Conservation (phyloP, 2,888 invertebrate genomes). For the Scaptomyza reducta region DNA sequence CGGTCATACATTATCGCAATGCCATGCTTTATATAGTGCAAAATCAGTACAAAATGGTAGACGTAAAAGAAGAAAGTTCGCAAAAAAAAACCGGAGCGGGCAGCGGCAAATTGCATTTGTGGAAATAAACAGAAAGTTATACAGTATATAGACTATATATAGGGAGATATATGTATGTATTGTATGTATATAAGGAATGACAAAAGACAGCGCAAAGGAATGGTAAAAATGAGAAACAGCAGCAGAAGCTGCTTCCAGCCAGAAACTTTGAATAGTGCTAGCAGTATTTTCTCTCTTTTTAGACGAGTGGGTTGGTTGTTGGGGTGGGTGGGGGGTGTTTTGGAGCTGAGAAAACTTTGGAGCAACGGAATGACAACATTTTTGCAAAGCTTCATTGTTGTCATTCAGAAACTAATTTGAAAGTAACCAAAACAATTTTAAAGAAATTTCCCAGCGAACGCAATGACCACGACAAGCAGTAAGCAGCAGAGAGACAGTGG, state of each 20-base stretch:
- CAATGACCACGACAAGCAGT: constrained; percentile 25
- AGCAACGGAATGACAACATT: constrained; percentile 81
- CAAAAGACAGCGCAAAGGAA: constrained; percentile 53
- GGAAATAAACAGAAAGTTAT: constrained; percentile 79
- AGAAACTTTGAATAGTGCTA: constrained; percentile 71
- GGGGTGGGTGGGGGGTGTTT: background rate
- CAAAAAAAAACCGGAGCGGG: constrained; percentile 37
- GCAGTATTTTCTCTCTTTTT: constrained; percentile 19
- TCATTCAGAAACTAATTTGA: constrained; percentile 80
- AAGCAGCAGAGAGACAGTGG: constrained; percentile 6
- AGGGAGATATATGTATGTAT: constrained; percentile 1
- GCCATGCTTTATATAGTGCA: constrained; percentile 75
- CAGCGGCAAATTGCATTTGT: constrained; percentile 74
- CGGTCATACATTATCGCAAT: constrained; percentile 71
- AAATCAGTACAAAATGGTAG: constrained; percentile 77
- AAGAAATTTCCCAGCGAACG: constrained; percentile 71
- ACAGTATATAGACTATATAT: constrained; percentile 22
- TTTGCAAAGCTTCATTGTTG: constrained; percentile 79
- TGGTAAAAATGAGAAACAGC: constrained; percentile 64
- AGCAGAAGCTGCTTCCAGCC: constrained; percentile 30
- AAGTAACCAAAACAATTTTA: constrained; percentile 82
- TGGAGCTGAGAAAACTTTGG: constrained; percentile 64
- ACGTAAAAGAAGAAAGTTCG: constrained; percentile 71
- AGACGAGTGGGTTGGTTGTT: background rate
- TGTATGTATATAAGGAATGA: constrained; percentile 33